Percentiles rank a stretch among this genome's conserved stretches.
Evolutionary conservation across 2,888 invertebrate genomes (phyloP).

Genomic region (Prosopocoilus inquinatus): DNA sequence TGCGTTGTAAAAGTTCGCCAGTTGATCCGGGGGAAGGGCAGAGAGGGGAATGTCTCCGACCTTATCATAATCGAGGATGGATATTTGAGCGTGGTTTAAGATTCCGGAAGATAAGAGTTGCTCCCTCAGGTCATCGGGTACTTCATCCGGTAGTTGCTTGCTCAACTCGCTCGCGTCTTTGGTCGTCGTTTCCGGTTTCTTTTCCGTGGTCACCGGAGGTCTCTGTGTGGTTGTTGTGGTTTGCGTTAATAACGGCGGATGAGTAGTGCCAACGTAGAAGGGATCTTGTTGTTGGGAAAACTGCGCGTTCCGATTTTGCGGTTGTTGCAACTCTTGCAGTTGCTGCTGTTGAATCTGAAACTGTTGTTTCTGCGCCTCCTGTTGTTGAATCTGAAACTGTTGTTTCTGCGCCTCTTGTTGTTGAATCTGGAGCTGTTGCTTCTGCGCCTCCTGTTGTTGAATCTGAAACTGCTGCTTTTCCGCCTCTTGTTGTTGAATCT

Average conservation of each 20-base stretch:
- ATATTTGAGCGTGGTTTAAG: constrained; percentile 83
- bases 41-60: constrained; percentile 82
- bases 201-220: constrained; percentile 52
- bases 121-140: constrained; percentile 81
- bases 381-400: constrained; percentile 10
- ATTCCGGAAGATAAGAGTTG: constrained; percentile 83
- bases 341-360: constrained; percentile 6
- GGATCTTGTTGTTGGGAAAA: constrained; percentile 2
- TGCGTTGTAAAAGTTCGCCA: constrained; percentile 83
- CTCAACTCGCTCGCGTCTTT: constrained; percentile 60
- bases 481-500: constrained; percentile 6
- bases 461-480: constrained; percentile 36
- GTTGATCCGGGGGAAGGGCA: constrained; percentile 78
- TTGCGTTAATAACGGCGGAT: constrained; percentile 44
- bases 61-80: constrained; percentile 84
- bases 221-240: constrained; percentile 53
- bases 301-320: constrained; percentile 16
- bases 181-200: constrained; percentile 48
- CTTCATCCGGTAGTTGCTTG: constrained; percentile 75
- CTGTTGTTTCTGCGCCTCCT: constrained; percentile 31
- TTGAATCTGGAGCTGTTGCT: constrained; percentile 16
- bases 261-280: constrained; percentile 5
- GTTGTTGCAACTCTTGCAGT: constrained; percentile 34
- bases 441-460: constrained; percentile 42
- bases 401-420: constrained; percentile 27